These are phyloP conservation scores for Drosophila serrata DNA, from an alignment of 1,140 invertebrate species.

Conservation along the genomic window DNA sequence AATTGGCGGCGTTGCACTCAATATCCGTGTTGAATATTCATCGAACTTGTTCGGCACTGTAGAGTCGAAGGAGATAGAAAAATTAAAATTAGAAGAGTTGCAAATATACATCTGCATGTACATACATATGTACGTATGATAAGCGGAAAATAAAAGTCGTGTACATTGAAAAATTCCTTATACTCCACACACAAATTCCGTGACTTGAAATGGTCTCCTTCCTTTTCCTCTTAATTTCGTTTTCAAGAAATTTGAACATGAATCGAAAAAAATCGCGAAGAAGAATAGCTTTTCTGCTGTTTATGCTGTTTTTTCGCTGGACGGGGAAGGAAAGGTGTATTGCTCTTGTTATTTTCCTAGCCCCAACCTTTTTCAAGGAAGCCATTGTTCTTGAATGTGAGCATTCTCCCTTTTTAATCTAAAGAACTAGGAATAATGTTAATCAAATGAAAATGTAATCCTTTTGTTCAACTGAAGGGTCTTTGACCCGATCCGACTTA, in stretches of 20 bases:
- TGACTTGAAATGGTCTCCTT: constrained; percentile 42
- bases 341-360: constrained; percentile 18
- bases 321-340: constrained; percentile 30
- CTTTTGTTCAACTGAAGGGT: constrained; percentile 27
- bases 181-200: constrained; percentile 34
- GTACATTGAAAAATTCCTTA: constrained; percentile 17
- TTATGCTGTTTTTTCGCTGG: constrained; percentile 9
- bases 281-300: constrained; percentile 16
- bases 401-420: constrained; percentile 5
- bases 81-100: constrained; percentile 2
- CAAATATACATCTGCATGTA: constrained; percentile 3
- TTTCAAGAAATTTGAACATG: constrained; percentile 25
- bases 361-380: background rate
- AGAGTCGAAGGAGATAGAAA: background rate
- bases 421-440: constrained; percentile 16
- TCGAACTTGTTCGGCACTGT: constrained; percentile 65
- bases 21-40: constrained; percentile 54
- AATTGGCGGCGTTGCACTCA: constrained; percentile 33
- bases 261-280: constrained; percentile 8
- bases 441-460: constrained; percentile 44
- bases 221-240: constrained; percentile 40
- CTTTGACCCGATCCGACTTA: background rate
- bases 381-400: constrained; percentile 58
- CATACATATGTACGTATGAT: background rate
- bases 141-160: constrained; percentile 19